Base-by-base conservation (phyloP, 1,140 invertebrate species). In the Protaetia brevitarsis region DNA sequence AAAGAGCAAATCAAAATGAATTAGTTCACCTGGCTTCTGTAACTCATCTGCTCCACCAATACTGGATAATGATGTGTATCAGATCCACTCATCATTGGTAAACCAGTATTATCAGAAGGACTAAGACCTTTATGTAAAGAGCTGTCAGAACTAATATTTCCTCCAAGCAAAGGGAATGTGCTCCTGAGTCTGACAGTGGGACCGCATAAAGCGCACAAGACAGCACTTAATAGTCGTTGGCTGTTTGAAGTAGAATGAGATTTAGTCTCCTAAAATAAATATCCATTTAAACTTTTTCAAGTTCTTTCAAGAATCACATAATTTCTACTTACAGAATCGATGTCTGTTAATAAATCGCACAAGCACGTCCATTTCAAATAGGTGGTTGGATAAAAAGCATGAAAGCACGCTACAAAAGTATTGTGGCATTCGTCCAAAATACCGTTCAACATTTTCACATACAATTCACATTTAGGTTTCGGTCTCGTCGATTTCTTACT, bases 341-440 rank as follows among this genome's bases (percentile, higher is more conserved):
- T 89, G 73, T 91, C 85, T 36, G 84, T 84, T 16, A 97, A 80
- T 11, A 97, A 78, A 75, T 95, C 91, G 80, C 95, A 96, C 0
- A 98, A 78, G 74, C 91, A 92, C 64, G 89, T 89, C 95, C 96
- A 97, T 77, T 97, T 97, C 16, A 97, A 81, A 64, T 88, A 89
- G 0, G 92, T 91, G 0, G 94, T 97, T 0, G 96, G 95, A 81
- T 96, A 98, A 81, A 98, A 98, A 0, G 94, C 94, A 80, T 97
- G 94, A 75, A 96, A 98, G 78, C 95, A 97, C 2, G 89, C 82
- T 2, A 94, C 90, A 77, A 97, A 95, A 7, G 94, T 96, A 61
- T 88, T 85, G 72, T 97, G 93, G 72, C 93, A 95, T 74, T 97
- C 95, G 27, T 93, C 89, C 10, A 98, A 79, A 64, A 98, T 90